Conservation (phyloP, 2,113 vertebrate species). For the Microtus montanus region DNA sequence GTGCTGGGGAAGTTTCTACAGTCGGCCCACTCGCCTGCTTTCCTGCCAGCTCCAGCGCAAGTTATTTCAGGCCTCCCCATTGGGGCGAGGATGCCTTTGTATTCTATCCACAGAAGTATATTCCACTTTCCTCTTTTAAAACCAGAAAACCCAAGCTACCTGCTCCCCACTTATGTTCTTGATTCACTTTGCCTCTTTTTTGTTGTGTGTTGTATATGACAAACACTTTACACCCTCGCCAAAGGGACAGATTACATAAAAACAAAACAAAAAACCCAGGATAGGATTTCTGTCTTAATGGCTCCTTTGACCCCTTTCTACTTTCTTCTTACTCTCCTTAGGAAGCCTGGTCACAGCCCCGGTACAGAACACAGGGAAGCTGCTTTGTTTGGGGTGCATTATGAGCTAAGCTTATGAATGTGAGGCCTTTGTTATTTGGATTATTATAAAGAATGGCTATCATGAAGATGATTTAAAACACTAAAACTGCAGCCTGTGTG, state of each 20-base stretch:
- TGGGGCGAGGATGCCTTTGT: neutral
- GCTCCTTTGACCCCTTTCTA: neutral
- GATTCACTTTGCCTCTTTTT: neutral
- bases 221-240: neutral
- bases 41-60: neutral
- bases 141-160: neutral
- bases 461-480: conserved; percentile 4
- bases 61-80: neutral
- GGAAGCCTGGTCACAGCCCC: neutral
- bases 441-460: conserved; percentile 16
- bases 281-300: neutral
- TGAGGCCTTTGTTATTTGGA: neutral
- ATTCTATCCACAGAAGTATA: neutral
- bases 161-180: neutral
- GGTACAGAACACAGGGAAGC: neutral
- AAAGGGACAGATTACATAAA: neutral
- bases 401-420: neutral
- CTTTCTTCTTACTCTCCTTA: neutral
- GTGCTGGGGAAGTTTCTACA: neutral
- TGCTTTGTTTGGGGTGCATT: neutral
- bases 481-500: neutral
- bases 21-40: neutral
- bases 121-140: neutral
- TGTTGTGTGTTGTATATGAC: neutral
- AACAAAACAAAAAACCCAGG: neutral